Evolutionary conservation across 1,140 invertebrate genomes (phyloP), one percentile per base, ranked within the genome.

Genomic region (Drosophila auraria): DNA sequence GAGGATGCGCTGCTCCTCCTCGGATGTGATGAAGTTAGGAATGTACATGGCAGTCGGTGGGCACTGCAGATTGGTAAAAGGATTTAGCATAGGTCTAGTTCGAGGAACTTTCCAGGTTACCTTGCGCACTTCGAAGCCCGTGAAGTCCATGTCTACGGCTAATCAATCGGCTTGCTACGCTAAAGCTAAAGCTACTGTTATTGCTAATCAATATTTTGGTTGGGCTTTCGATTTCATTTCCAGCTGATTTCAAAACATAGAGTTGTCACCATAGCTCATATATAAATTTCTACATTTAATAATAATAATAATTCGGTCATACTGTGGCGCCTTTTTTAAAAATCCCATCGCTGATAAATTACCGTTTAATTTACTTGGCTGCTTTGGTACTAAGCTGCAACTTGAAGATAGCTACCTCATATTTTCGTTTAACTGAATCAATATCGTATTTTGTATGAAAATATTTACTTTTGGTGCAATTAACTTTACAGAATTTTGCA

Each of bases 11-110:
- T 94, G 92, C 93, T 99, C 98, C 93, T 99, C 98, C 68, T 95
- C 94, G 79, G 94, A 93, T 6, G 95, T 96, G 69, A 99, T 97
- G 92, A 99, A 99, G 90, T 99, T 96, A 14, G 98, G 97, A 93
- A 99, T 95, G 93, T 99, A 99, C 93, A 95, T 97, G 15, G 97
- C 95, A 42, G 94, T 95, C 6, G 94, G 91, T 40, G 97, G 97
- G 56, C 95, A 94, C 96, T 97, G 66, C 5, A 62, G 59, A 15
- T 12, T 9, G 20, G 14, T 15, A n/a, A 27, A 50, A n/a, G 7
- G 12, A 1, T 25, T 33, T 30, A 40, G 0, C 27, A 20, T 40
- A 1, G 4, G 11, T 8, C 8, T n/a, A 40, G 9, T 17, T 3
- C 8, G 6, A 1, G 9, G 14, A 6, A 14, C 3, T 17, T 11